A percentile compares a stretch with the other conserved stretches of the same genome.
These are phyloP conservation scores for Poeciliopsis prolifica DNA, from an alignment of 2,113 vertebrate genomes.

Conservation along the genomic window DNA sequence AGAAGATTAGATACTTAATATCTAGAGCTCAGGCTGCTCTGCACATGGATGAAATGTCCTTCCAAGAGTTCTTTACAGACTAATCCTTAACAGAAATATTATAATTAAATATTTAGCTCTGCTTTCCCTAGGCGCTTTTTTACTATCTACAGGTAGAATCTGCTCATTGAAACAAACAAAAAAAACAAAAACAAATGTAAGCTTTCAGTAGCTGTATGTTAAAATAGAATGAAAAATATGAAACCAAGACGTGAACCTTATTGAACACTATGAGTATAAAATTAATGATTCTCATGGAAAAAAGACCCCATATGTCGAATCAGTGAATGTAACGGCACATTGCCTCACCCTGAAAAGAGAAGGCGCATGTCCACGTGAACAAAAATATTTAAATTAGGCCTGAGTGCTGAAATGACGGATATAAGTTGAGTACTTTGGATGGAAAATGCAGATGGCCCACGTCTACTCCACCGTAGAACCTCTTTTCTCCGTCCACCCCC, in stretches of 20 bases:
- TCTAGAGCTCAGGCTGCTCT: constrained; percentile 40
- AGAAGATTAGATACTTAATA: constrained; percentile 41
- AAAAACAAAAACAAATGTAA: constrained; percentile 13
- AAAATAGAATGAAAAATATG: not conserved
- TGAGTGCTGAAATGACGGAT: constrained; percentile 65
- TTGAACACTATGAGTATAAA: not conserved
- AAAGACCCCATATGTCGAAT: constrained; percentile 1
- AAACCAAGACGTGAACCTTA: not conserved
- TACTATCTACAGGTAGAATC: constrained; percentile 28
- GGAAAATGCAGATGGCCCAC: constrained; percentile 46
- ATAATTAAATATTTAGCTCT: constrained; percentile 68
- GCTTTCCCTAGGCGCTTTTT: constrained; percentile 32
- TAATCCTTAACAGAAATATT: constrained; percentile 68
- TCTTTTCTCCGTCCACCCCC: constrained; percentile 44
- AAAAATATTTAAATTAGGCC: constrained; percentile 59
- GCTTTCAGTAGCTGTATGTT: constrained; percentile 6
- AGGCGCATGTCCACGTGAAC: constrained; percentile 6
- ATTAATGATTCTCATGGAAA: not conserved
- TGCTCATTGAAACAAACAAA: not conserved
- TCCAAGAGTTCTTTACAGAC: constrained; percentile 56
- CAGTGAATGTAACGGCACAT: not conserved
- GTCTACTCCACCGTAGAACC: constrained; percentile 20
- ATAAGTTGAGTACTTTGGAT: constrained; percentile 53
- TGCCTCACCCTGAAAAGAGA: constrained; percentile 43
- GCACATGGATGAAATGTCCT: constrained; percentile 45